Evolutionary conservation across 2,888 invertebrate species (phyloP), one percentile per base, ranked within the genome.

Genomic region (Caenorhabditis sp.): DNA sequence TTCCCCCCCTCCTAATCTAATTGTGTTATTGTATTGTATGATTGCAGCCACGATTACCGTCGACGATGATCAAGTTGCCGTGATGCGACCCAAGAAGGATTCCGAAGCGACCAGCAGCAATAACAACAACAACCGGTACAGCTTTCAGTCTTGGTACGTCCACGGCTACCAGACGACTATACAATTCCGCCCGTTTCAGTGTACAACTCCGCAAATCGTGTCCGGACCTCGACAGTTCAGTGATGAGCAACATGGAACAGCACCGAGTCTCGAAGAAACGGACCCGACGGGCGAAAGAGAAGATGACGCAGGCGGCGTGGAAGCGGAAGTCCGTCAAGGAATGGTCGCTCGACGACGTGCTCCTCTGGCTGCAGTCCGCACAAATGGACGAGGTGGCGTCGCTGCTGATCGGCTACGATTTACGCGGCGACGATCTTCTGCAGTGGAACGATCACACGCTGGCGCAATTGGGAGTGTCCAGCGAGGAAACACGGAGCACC

Each of bases 321-420:
- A 58, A 63, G 30, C 46, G 43, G 41, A 83, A 81, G 39, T 11
- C 9, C 3, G 55, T 82, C 13, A 68, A 71, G 61, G 81, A 81
- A 8, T 84, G 84, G 85, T 68, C 50, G 8, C 62, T 83, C 46
- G 84, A 84, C 55, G 85, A 84, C 61, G 80, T 85, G 2, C 63
- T 85, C 0, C 55, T 83, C 2, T 85, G 84, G 84, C 32, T 85
- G n/a, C 85, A 85, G 58, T 74, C 74, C 8, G 53, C 74, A 9
- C 78, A 80, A 24, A 74, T 83, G 59, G 85, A 85, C 24, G 82
- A 85, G n/a, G 76, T 81, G 2, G 84, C 85, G 15, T 74, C 78
- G 11, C 45, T 85, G 8, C 43, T 84, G 30, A 77, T 85, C 58
- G 85, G 85, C 8, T 85, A 85, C 55, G 85, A 85, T 48, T 48